Percentiles rank a stretch among this genome's conserved stretches.
These are phyloP conservation scores for Dicrurus megarhynchus DNA, from an alignment of 2,113 vertebrate genomes.

Conservation along the genomic window DNA sequence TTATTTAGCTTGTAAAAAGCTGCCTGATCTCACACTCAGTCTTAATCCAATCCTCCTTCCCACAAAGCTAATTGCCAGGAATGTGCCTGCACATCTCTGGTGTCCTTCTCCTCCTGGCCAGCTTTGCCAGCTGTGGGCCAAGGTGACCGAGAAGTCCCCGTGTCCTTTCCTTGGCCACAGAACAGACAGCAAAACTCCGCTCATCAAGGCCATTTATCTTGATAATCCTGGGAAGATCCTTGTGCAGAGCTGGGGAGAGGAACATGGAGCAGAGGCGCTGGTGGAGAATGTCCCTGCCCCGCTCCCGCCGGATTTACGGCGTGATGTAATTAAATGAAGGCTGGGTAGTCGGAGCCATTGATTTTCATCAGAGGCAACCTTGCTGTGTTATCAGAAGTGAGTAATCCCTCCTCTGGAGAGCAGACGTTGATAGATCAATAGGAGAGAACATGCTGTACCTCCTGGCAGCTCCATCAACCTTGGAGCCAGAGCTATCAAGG, in stretches of 20 bases:
- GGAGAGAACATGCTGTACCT: constrained; percentile 56
- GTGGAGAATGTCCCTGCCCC: not conserved
- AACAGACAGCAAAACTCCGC: not conserved
- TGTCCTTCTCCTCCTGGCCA: not conserved
- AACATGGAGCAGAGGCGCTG: not conserved
- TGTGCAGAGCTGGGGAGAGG: not conserved
- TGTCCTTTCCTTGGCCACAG: not conserved
- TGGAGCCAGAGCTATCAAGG: constrained; percentile 30
- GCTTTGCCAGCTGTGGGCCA: not conserved
- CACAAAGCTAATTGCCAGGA: constrained; percentile 5
- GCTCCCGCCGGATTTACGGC: not conserved
- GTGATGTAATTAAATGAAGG: constrained; percentile 57
- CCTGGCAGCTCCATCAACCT: constrained; percentile 64
- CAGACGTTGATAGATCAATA: constrained; percentile 70
- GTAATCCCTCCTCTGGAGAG: constrained; percentile 63
- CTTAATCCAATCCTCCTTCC: constrained; percentile 16
- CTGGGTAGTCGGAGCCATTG: constrained; percentile 45
- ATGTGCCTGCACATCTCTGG: not conserved
- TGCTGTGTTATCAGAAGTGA: constrained; percentile 68
- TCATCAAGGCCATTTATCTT: not conserved
- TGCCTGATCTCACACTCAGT: not conserved
- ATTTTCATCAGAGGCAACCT: constrained; percentile 69
- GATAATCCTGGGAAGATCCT: not conserved
- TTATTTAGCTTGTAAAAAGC: constrained; percentile 51
- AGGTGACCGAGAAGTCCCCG: not conserved